Percentiles rank a stretch among this genome's conserved stretches.
Conservation (phyloP, 2,888 invertebrate species). For the Drosophila fulvimacula region DNA sequence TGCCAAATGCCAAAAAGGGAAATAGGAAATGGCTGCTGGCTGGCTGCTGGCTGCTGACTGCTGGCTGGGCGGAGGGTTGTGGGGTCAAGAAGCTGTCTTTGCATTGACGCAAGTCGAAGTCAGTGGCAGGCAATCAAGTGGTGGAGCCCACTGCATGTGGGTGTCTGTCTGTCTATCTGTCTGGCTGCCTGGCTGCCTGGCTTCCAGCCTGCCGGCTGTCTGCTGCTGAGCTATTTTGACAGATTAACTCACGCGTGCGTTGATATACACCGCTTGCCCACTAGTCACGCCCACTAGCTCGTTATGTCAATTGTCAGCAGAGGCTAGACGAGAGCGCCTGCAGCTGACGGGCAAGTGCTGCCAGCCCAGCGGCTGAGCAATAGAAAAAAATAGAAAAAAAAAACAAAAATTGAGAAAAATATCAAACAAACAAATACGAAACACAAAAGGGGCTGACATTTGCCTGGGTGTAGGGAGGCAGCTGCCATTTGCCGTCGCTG, state of each 20-base stretch:
- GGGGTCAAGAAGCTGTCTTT: slow-evolving; percentile 30
- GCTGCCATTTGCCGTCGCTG: slow-evolving; percentile 77
- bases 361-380: slow-evolving; percentile 1
- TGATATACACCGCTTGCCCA: slow-evolving; percentile 54
- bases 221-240: slow-evolving; percentile 76
- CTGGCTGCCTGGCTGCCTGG: slow-evolving; percentile 33
- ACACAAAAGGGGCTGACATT: slow-evolving; percentile 60
- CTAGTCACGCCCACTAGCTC: slow-evolving; percentile 36
- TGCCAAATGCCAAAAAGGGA: slow-evolving; percentile 21
- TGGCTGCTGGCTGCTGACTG: background rate
- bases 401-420: slow-evolving; percentile 10
- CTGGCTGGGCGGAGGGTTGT: background rate
- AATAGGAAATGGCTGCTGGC: slow-evolving; percentile 1
- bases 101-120: slow-evolving; percentile 63
- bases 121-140: slow-evolving; percentile 34
- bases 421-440: slow-evolving; percentile 59
- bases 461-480: slow-evolving; percentile 6
- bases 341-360: slow-evolving; percentile 30
- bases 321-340: slow-evolving; percentile 32
- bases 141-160: slow-evolving; percentile 23
- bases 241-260: slow-evolving; percentile 78
- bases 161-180: slow-evolving; percentile 9
- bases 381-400: slow-evolving; percentile 8
- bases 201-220: slow-evolving; percentile 28
- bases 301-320: slow-evolving; percentile 59